phyloP scores from a whole-genome alignment of 53 echinoderm and acorn worm species.

The Patiria pectinifera region DNA sequence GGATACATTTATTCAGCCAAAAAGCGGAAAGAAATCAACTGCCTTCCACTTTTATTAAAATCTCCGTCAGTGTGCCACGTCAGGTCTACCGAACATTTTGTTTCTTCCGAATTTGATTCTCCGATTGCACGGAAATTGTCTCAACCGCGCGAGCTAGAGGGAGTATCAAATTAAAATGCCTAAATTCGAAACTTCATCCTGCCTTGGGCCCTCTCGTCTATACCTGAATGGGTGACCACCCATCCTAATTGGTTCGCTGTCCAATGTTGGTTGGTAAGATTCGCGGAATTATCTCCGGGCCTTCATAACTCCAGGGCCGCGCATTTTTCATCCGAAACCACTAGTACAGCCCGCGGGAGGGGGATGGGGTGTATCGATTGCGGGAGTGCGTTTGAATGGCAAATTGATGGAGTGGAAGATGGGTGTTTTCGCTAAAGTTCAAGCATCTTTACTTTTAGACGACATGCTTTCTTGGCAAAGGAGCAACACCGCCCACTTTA shows the following conservation, averaged over 20 bases:
- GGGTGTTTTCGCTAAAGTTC: background rate
- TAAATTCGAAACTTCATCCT: background rate
- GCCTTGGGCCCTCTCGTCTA: background rate
- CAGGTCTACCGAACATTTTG: background rate
- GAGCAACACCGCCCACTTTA: background rate
- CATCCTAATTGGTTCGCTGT: background rate
- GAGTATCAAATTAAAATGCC: background rate
- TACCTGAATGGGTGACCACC: background rate
- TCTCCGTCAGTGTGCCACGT: background rate
- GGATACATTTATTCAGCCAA: too few species aligned
- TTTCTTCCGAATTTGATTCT: background rate
- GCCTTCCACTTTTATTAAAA: background rate
- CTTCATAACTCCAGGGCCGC: background rate
- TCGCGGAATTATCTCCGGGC: background rate
- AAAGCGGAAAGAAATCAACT: background rate
- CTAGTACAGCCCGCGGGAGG: background rate
- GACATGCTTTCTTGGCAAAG: background rate
- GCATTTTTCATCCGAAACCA: background rate
- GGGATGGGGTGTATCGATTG: background rate
- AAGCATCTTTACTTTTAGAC: background rate
- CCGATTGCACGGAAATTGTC: background rate
- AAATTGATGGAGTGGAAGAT: background rate
- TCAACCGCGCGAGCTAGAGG: background rate
- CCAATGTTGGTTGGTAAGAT: background rate
- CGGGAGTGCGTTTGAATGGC: background rate